phyloP scores from a whole-genome alignment of 2,888 invertebrate species.

The Caenorhabditis macrosperma region DNA sequence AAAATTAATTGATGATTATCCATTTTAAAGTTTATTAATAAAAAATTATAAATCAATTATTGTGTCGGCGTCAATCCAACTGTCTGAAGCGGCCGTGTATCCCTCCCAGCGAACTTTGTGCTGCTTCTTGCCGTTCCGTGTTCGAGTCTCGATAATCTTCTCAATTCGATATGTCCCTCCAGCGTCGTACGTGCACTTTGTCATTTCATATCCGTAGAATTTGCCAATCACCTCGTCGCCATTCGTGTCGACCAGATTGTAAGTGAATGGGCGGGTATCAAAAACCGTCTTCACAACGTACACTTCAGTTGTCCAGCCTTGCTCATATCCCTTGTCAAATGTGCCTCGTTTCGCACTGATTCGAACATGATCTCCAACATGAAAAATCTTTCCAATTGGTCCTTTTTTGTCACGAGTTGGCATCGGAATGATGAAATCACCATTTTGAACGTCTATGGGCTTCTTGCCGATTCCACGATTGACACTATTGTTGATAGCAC shows the following conservation, averaged over 20 bases:
- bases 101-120: too few relatives aligned
- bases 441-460: neutral
- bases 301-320: too few relatives aligned
- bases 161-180: too few relatives aligned
- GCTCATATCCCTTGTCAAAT: neutral
- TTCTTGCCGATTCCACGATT: constrained; percentile 2
- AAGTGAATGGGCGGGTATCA: too few relatives aligned
- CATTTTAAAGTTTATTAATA: too few relatives aligned
- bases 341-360: neutral
- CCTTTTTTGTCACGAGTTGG: neutral
- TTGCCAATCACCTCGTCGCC: neutral
- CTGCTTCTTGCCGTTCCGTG: too few relatives aligned
- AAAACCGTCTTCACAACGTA: too few relatives aligned
- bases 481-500: neutral
- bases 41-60: too few relatives aligned
- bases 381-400: neutral
- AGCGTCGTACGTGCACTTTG: constrained; percentile 17
- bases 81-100: too few relatives aligned
- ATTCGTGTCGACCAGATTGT: too few relatives aligned
- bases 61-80: too few relatives aligned
- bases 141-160: too few relatives aligned
- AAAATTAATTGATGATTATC: neutral
- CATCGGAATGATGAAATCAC: neutral
- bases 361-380: neutral
- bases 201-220: constrained; percentile 7